Conservation (phyloP, 2,113 vertebrate species). For the Bostrychus sinensis region DNA sequence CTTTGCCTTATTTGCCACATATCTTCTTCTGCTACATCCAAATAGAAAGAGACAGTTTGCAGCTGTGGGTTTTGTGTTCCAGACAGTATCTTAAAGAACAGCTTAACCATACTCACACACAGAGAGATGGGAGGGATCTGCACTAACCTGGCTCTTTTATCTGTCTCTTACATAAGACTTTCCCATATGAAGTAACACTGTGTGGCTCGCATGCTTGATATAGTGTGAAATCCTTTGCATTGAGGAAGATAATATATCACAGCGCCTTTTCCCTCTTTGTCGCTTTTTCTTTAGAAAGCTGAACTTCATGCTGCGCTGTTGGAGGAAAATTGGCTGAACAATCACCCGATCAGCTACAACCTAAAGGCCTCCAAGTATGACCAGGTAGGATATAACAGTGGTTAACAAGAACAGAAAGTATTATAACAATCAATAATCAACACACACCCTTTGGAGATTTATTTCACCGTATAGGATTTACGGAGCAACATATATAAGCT, state of each 20-base stretch:
- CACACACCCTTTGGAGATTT: not conserved
- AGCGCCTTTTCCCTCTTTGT: constrained; percentile 8
- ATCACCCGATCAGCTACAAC: constrained; percentile 73
- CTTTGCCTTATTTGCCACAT: constrained; percentile 5
- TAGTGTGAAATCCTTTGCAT: constrained; percentile 14
- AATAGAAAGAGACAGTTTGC: constrained; percentile 67
- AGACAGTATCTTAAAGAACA: constrained; percentile 52
- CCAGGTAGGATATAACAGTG: constrained; percentile 77
- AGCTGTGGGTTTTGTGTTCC: constrained; percentile 66
- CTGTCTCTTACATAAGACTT: constrained; percentile 53
- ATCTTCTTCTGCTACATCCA: constrained; percentile 23
- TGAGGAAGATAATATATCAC: constrained; percentile 5
- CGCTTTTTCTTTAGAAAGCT: constrained; percentile 72
- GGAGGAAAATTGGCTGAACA: constrained; percentile 75
- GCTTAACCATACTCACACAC: constrained; percentile 33
- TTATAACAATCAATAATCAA: constrained; percentile 18
- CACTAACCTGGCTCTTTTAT: constrained; percentile 56
- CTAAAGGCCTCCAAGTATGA: constrained; percentile 75
- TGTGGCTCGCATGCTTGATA: constrained; percentile 31
- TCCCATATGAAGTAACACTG: constrained; percentile 37
- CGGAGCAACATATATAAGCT: not conserved
- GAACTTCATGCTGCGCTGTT: constrained; percentile 81
- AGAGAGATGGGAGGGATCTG: constrained; percentile 25
- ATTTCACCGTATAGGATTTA: constrained; percentile 13
- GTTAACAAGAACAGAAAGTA: constrained; percentile 9